Base-by-base conservation (phyloP, 2,797 vertebrate genomes). In the Crypturellus tataupa region DNA sequence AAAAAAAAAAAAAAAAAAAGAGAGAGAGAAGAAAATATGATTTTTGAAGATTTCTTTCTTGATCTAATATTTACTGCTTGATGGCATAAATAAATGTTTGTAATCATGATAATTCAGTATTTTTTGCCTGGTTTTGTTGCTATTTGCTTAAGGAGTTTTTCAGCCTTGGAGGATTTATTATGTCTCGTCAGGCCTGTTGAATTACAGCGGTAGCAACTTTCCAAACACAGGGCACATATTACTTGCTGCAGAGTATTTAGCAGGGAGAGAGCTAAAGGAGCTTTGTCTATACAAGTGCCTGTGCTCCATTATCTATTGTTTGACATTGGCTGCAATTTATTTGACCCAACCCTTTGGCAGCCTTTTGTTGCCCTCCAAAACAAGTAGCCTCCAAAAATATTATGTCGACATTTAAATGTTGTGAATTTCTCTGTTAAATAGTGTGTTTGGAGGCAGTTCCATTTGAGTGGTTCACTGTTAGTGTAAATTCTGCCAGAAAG, bases 381-480 rank as follows among this genome's bases (percentile, higher is more conserved):
- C 67, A 93, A 95, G 80, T 80, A 72, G 75, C 89, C 82, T 91
- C 49, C 91, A 42, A 96, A 97, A 96, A 96, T 95, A 95, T 91
- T 91, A 56, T 37, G 21, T 63, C 68, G 85, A 93, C 55, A 6
- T 85, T 63, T 87, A 85, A 89, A 79, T 94, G 94, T 94, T 95
- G 85, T 92, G 90, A 91, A 79, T 87, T 87, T 85, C 81, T 83
- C 81, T 92, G 90, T 76, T 72, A 87, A 92, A 94, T 84, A 84
- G 58, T 78, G 47, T 39, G 65, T 94, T 94, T 83, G 69, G 75
- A 95, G 65, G 55, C 76, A 83, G 72, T 73, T 91, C 55, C 9
- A 27, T 85, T 79, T 94, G 79, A 94, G 83, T 84, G 24, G 47
- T 79, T 95, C 42, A 40, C 81, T 84, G 53, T 77, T 82, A 78